These are phyloP conservation scores for Meteorus colon DNA, from an alignment of 2,888 invertebrate genomes.

Conservation along the genomic window DNA sequence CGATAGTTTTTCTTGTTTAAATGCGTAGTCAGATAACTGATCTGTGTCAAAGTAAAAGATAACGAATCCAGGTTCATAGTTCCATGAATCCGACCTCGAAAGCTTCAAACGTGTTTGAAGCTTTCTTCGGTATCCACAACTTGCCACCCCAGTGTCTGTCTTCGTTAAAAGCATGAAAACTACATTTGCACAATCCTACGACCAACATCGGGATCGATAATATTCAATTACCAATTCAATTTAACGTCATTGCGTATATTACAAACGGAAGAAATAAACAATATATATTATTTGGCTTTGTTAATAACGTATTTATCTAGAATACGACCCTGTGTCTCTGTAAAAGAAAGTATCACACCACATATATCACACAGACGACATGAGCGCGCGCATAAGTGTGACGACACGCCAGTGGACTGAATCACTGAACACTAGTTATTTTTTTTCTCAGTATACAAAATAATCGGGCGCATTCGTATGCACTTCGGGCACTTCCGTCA, in stretches of 20 bases:
- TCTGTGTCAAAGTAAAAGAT: constrained; percentile 99
- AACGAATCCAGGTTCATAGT: constrained; percentile 99
- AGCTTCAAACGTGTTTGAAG: constrained; percentile 96
- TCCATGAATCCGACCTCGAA: constrained; percentile 93
- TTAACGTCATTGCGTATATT: constrained; percentile 30
- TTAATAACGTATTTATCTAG: neutral
- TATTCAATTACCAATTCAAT: constrained; percentile 22
- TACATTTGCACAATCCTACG: constrained; percentile 74
- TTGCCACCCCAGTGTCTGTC: constrained; percentile 75
- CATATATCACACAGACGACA: neutral
- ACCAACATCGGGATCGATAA: constrained; percentile 75
- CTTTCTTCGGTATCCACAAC: constrained; percentile 88
- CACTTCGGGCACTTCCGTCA: too few relatives aligned
- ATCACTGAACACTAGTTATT: too few relatives aligned
- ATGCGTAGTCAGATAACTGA: constrained; percentile 96
- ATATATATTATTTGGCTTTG: neutral
- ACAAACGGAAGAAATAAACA: neutral
- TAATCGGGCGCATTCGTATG: too few relatives aligned
- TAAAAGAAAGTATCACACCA: neutral
- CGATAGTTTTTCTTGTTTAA: constrained; percentile 97
- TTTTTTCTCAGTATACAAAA: too few relatives aligned
- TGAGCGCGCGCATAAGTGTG: neutral
- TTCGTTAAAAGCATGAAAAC: constrained; percentile 73
- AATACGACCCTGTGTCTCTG: neutral
- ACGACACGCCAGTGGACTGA: too few relatives aligned